phyloP scores from a whole-genome alignment of 2,888 invertebrate genomes.

The Eupeodes luniger region DNA sequence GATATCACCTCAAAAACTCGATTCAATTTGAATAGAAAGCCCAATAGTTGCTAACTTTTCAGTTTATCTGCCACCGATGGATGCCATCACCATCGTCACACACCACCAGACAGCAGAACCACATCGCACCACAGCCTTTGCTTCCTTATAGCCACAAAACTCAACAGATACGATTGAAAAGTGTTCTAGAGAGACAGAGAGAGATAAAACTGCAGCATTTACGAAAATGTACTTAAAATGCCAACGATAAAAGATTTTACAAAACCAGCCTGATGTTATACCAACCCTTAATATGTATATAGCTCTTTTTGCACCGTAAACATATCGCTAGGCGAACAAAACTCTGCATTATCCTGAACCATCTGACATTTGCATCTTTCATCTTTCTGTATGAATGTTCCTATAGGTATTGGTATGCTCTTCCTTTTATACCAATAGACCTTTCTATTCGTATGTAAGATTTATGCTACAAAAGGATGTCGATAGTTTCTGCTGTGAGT shows the following conservation, averaged over 20 bases:
- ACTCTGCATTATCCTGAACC: conserved; percentile 5
- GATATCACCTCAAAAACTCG: conserved; percentile 39
- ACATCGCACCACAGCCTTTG: not conserved
- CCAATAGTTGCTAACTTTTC: not conserved
- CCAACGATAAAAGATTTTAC: conserved; percentile 45
- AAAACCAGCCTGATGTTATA: conserved; percentile 11
- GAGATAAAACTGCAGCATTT: conserved; percentile 58
- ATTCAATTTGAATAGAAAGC: not conserved
- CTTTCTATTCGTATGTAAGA: not conserved
- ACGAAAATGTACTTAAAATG: conserved; percentile 65
- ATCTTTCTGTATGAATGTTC: not conserved
- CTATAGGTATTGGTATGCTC: not conserved
- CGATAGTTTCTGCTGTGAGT: conserved; percentile 60
- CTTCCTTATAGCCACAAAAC: no score
- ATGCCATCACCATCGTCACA: not conserved
- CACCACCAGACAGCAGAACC: not conserved
- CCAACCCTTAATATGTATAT: not conserved
- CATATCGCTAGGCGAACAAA: conserved; percentile 41
- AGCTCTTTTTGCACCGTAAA: conserved; percentile 13
- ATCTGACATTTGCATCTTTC: conserved; percentile 54
- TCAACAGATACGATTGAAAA: not conserved
- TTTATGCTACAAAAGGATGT: conserved; percentile 57
- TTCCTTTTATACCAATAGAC: not conserved
- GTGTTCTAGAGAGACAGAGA: not conserved
- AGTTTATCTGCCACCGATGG: not conserved